These are phyloP conservation scores for Pherbina coryleti DNA, from an alignment of 2,888 invertebrate species.

Conservation along the genomic window DNA sequence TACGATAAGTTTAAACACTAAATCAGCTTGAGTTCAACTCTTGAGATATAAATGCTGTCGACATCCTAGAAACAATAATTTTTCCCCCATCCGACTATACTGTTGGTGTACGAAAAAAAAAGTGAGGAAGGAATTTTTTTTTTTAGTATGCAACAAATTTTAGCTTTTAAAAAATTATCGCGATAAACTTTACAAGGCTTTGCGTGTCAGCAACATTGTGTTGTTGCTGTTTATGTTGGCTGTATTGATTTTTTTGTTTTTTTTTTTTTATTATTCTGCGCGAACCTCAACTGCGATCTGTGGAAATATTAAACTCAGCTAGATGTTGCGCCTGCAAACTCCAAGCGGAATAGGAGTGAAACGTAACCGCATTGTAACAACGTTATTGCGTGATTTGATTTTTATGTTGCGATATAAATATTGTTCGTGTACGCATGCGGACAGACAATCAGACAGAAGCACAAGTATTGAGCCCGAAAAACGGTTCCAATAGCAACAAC, in stretches of 20 bases:
- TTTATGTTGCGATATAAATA: conserved; percentile 47
- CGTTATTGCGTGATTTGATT: conserved; percentile 50
- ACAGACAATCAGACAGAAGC: conserved; percentile 10
- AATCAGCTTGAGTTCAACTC: too few species aligned
- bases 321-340: not conserved
- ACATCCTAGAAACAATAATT: too few species aligned
- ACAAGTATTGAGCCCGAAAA: not conserved
- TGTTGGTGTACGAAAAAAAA: too few species aligned
- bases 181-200: conserved; percentile 29
- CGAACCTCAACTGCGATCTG: not conserved
- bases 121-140: too few species aligned
- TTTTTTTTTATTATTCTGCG: not conserved
- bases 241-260: not conserved
- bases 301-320: conserved; percentile 16
- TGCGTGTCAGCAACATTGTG: conserved; percentile 26
- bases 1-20: too few species aligned
- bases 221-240: not conserved
- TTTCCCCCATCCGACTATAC: too few species aligned
- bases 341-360: not conserved
- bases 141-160: not conserved
- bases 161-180: conserved; percentile 12
- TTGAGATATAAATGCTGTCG: too few species aligned
- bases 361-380: conserved; percentile 36
- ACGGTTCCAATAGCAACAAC: conserved; percentile 51
- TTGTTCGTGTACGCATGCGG: conserved; percentile 26